Evolutionary conservation across 2,113 vertebrate genomes (phyloP).

Genomic region (Phocoena phocoena): DNA sequence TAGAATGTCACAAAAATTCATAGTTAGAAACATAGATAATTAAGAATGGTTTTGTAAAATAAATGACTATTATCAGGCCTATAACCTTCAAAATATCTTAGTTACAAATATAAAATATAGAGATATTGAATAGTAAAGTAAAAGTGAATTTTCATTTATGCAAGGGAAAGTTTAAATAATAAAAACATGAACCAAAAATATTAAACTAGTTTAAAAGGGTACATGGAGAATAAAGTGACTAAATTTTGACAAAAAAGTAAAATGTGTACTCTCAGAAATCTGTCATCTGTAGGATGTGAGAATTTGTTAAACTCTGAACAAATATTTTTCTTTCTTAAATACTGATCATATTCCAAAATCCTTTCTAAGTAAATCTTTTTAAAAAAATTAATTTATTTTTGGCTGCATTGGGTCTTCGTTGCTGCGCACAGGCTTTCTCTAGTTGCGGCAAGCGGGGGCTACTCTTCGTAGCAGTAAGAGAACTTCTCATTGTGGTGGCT

Average conservation of each 20-base stretch:
- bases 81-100: neutral
- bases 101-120: slow-evolving; percentile 7
- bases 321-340: neutral
- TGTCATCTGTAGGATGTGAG: neutral
- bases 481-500: no score
- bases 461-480: no score
- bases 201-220: neutral
- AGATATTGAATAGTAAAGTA: neutral
- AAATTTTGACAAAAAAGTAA: neutral
- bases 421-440: no score
- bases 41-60: neutral
- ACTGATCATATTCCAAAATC: neutral
- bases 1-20: neutral
- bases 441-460: no score
- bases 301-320: neutral
- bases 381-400: no score
- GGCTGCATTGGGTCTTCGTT: no score
- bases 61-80: neutral
- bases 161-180: neutral
- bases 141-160: neutral
- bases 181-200: neutral
- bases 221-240: neutral
- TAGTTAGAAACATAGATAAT: neutral
- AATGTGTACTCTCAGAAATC: neutral
- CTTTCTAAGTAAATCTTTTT: neutral